Base-by-base conservation (phyloP, 2,797 vertebrate genomes). In the Gallinago stenura region DNA sequence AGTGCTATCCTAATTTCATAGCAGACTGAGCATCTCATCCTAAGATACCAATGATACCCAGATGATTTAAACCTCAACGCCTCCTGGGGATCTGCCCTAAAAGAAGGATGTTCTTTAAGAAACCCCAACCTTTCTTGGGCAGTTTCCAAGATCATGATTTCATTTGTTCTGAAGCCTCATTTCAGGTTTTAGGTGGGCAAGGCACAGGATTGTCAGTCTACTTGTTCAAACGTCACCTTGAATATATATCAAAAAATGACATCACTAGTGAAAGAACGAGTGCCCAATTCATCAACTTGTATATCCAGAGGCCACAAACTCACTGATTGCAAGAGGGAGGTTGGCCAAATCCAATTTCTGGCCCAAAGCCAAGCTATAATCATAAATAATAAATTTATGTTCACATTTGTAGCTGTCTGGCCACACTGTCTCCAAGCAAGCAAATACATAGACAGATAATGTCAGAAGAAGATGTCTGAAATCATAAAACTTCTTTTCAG, bases 311-410 rank as follows among this genome's bases (percentile, higher is more conserved):
- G 57, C 80, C 93, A 89, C 45, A 82, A 83, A 69, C 66, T 35
- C 77, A 50, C 26, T 54, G 70, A 87, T 0, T 62, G 70, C 77
- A 87, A 79, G 30, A 64, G 15, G n/a, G 33, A 94, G 15, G 17
- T 73, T 30, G 41, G 80, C 66, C 90, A 84, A 88, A 77, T 58
- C 58, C 30, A 48, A 70, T 11, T 13, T n/a, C 88, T 89, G 86
- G 54, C 37, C 90, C 9, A 7, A 69, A 87, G 70, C 77, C 83
- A 87, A 51, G 43, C 62, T 37, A 56, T 61, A 51, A 81, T n/a
- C 80, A 86, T 89, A 83, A 94, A 93, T 62, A 80, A 71, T 65
- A 86, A 53, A 93, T 91, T 72, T 70, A 78, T 46, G 41, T 48
- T 50, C 73, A 48, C 58, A 66, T 83, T 84, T 82, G 57, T 31